These are phyloP conservation scores for Pyralis farinalis DNA, from an alignment of 2,888 invertebrate genomes.

Conservation along the genomic window DNA sequence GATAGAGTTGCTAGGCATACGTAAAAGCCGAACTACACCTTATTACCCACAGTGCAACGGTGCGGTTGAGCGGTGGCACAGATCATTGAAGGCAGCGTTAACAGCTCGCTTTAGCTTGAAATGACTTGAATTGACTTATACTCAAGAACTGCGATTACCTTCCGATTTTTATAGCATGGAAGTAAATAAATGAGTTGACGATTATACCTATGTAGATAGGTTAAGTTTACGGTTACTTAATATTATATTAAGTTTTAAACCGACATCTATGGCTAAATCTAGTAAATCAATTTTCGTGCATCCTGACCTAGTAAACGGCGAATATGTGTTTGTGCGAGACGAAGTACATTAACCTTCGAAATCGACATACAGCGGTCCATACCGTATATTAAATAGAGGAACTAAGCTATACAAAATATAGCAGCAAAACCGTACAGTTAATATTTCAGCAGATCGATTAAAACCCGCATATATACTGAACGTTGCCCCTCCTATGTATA, in stretches of 20 bases:
- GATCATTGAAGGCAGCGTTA: slow-evolving; percentile 20
- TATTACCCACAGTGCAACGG: slow-evolving; percentile 22
- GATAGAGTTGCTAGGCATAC: slow-evolving; percentile 14
- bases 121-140: background rate
- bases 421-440: background rate
- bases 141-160: background rate
- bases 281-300: background rate
- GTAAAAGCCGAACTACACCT: slow-evolving; percentile 15
- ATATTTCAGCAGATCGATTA: background rate
- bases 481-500: no score
- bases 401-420: background rate
- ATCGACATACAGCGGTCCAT: background rate
- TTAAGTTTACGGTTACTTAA: no score
- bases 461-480: slow-evolving; percentile 1
- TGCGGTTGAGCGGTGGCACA: slow-evolving; percentile 16
- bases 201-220: background rate
- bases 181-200: background rate
- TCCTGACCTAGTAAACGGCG: background rate
- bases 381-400: background rate
- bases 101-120: background rate
- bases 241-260: background rate
- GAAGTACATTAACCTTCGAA: background rate
- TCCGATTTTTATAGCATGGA: background rate
- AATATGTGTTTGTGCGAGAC: background rate
- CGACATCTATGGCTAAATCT: background rate